Percentiles rank a stretch among this genome's conserved stretches.
phyloP scores from a whole-genome alignment of 2,888 invertebrate genomes.

The Drosophila picticornis region DNA sequence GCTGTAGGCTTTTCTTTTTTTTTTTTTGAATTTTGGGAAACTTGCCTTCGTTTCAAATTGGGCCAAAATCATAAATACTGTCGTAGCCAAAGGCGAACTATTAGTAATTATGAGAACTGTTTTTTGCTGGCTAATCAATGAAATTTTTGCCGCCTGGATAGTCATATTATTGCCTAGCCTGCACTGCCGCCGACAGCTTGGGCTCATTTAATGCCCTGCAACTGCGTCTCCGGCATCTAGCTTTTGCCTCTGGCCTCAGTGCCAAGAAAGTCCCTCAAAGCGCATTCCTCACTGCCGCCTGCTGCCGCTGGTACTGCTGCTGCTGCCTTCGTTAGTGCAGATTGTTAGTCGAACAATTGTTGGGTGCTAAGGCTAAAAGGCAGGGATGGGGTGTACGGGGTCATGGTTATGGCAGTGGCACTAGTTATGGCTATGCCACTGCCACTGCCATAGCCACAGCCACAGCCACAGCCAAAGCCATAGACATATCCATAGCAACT shows the following conservation, averaged over 20 bases:
- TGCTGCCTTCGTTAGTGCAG: conserved; percentile 49
- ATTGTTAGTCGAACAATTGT: conserved; percentile 56
- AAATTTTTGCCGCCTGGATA: conserved; percentile 27
- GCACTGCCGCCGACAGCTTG: conserved; percentile 24
- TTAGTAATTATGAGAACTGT: conserved; percentile 9
- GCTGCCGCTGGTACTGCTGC: background rate
- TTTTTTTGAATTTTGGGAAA: background rate
- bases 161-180: background rate
- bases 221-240: conserved; percentile 11
- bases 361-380: conserved; percentile 22
- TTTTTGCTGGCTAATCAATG: conserved; percentile 36
- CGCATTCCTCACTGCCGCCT: conserved; percentile 10
- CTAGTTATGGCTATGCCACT: conserved; percentile 22
- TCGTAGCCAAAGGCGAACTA: background rate
- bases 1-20: background rate
- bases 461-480: background rate
- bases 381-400: background rate
- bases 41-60: background rate
- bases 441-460: conserved; percentile 5
- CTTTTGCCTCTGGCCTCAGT: background rate
- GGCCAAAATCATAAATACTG: background rate
- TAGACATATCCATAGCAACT: conserved; percentile 2
- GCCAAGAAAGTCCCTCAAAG: background rate
- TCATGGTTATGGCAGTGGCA: background rate
- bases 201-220: conserved; percentile 42